A percentile compares a stretch with the other conserved stretches of the same genome.
Conservation (phyloP, 2,113 vertebrate species). For the Nothoprocta perdicaria region DNA sequence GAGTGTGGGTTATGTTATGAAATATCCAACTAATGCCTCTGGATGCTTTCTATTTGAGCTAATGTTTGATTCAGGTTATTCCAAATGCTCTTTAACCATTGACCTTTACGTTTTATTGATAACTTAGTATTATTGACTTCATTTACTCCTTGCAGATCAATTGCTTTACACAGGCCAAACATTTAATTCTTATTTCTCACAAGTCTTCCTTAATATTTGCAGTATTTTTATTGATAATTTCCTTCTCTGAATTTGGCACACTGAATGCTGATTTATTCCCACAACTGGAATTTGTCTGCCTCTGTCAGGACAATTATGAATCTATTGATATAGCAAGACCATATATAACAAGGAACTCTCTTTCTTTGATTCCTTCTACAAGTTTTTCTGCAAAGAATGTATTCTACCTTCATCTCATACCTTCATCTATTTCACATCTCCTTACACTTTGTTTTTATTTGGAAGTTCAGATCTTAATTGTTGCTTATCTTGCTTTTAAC, state of each 20-base stretch:
- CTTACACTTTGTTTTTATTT: not conserved
- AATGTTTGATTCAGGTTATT: not conserved
- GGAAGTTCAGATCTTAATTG: not conserved
- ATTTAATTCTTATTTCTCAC: not conserved
- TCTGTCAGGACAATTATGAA: not conserved
- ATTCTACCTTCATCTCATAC: not conserved
- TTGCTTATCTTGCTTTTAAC: slow-evolving; percentile 14
- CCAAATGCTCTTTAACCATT: not conserved
- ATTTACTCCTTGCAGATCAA: not conserved
- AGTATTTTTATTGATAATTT: not conserved
- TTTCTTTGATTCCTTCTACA: not conserved
- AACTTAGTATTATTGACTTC: not conserved
- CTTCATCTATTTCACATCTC: not conserved
- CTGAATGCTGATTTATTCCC: not conserved
- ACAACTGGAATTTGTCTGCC: not conserved
- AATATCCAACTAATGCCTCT: not conserved
- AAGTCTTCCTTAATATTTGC: not conserved
- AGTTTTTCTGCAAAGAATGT: not conserved
- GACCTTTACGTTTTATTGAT: not conserved
- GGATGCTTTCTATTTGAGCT: not conserved
- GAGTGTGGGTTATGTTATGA: not conserved
- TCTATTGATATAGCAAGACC: not conserved
- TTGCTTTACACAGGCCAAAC: not conserved
- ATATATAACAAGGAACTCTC: not conserved
- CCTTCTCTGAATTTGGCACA: not conserved